These are phyloP conservation scores for Progne subis DNA, from an alignment of 2,113 vertebrate genomes.

Conservation along the genomic window DNA sequence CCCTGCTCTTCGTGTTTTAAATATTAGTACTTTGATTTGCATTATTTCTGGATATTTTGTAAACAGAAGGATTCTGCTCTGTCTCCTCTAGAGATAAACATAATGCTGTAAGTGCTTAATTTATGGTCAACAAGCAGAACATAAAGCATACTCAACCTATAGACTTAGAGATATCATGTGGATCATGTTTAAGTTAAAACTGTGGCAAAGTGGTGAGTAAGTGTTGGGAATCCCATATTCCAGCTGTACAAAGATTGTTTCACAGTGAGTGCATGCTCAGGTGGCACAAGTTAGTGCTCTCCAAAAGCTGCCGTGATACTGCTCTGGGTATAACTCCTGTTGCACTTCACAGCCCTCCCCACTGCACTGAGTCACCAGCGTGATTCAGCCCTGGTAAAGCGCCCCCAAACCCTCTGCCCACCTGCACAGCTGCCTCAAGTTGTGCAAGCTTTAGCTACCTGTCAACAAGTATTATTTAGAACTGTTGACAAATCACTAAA, in stretches of 20 bases:
- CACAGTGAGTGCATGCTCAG: not conserved
- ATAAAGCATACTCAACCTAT: not conserved
- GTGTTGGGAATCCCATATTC: not conserved
- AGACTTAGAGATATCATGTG: not conserved
- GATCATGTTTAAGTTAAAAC: not conserved
- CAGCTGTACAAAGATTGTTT: not conserved
- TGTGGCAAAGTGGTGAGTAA: not conserved
- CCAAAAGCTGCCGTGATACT: not conserved
- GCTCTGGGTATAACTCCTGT: accelerated
- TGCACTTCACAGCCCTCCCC: not conserved
- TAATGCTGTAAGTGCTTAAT: not conserved
- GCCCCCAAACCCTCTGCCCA: not conserved
- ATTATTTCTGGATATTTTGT: not conserved
- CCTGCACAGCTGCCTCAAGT: not conserved
- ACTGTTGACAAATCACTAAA: conserved; percentile 43
- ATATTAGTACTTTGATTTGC: not conserved
- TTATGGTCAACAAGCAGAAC: not conserved
- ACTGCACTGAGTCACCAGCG: not conserved
- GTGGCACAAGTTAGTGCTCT: not conserved
- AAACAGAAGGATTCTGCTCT: not conserved
- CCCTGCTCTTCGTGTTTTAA: not conserved
- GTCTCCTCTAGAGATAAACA: not conserved
- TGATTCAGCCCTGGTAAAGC: not conserved
- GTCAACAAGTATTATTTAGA: conserved; percentile 50
- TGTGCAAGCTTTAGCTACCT: not conserved